A percentile compares a stretch with the other conserved stretches of the same genome.
phyloP scores from a whole-genome alignment of 2,113 vertebrate species.

The Oophaga pumilio region DNA sequence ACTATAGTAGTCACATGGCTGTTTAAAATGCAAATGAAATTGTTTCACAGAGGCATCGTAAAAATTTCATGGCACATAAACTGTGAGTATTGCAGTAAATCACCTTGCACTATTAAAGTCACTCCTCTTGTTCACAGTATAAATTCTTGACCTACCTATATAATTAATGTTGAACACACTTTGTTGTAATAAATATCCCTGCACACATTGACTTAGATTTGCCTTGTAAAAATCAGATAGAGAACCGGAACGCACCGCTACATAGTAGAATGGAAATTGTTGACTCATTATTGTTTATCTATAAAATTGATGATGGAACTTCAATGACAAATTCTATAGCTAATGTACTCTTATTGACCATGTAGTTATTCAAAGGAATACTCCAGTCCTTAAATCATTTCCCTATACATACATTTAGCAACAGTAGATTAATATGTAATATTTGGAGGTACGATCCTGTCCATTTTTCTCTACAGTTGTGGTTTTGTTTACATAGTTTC shows the following conservation, averaged over 20 bases:
- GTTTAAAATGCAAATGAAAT: slow-evolving; percentile 53
- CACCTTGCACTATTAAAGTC: slow-evolving; percentile 46
- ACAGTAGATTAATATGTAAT: no score
- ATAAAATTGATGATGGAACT: background rate
- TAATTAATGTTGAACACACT: slow-evolving; percentile 43
- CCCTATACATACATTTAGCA: no score
- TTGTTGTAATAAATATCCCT: slow-evolving; percentile 37
- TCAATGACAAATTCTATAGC: background rate
- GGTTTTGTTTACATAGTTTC: no score
- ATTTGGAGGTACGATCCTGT: no score
- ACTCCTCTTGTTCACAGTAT: slow-evolving; percentile 50
- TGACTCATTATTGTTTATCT: background rate
- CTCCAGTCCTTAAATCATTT: background rate
- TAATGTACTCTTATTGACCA: background rate
- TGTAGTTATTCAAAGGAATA: background rate
- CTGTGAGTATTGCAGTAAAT: slow-evolving; percentile 34
- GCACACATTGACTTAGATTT: background rate
- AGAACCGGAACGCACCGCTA: background rate
- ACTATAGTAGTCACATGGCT: slow-evolving; percentile 30
- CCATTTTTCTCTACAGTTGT: no score
- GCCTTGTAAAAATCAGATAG: background rate
- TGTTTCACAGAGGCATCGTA: slow-evolving; percentile 31
- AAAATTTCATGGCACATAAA: slow-evolving; percentile 53
- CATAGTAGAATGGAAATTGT: background rate
- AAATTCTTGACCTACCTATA: slow-evolving; percentile 54